These are phyloP conservation scores for Melanophora roralis DNA, from an alignment of 2,888 invertebrate genomes.

Conservation along the genomic window DNA sequence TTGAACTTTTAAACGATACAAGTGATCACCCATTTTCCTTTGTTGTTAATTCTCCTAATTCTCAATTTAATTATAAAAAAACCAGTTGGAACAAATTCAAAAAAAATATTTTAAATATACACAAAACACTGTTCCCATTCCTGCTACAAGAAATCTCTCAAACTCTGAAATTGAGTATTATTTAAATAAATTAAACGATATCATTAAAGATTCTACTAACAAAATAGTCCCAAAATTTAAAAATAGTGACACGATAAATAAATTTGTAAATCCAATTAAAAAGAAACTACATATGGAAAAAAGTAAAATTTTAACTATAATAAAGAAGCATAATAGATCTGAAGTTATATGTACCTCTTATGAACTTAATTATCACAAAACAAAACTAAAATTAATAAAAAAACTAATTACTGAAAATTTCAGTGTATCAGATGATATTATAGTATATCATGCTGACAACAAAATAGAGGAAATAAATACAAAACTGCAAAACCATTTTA, in stretches of 20 bases:
- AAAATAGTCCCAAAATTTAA: conserved; percentile 13
- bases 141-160: conserved; percentile 7
- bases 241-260: conserved; percentile 1
- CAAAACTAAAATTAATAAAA: conserved; percentile 28
- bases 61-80: conserved; percentile 43
- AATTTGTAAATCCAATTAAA: conserved; percentile 10
- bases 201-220: conserved; percentile 4
- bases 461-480: conserved; percentile 24
- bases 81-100: conserved; percentile 24
- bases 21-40: conserved; percentile 17
- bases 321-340: conserved; percentile 7
- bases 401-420: conserved; percentile 26
- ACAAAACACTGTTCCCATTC: not conserved
- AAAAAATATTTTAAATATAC: conserved; percentile 6
- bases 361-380: conserved; percentile 24
- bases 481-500: conserved; percentile 3
- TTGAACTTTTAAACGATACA: conserved; percentile 22
- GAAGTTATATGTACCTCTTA: not conserved
- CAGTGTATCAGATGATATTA: conserved; percentile 8
- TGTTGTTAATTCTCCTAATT: not conserved
- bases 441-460: not conserved
- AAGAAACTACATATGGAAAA: not conserved
- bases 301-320: not conserved
- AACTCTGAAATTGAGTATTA: conserved; percentile 18
- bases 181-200: not conserved